Percentiles rank a stretch among this genome's conserved stretches.
Evolutionary conservation across 2,888 invertebrate species (phyloP).

Genomic region (Clivina fossor): DNA sequence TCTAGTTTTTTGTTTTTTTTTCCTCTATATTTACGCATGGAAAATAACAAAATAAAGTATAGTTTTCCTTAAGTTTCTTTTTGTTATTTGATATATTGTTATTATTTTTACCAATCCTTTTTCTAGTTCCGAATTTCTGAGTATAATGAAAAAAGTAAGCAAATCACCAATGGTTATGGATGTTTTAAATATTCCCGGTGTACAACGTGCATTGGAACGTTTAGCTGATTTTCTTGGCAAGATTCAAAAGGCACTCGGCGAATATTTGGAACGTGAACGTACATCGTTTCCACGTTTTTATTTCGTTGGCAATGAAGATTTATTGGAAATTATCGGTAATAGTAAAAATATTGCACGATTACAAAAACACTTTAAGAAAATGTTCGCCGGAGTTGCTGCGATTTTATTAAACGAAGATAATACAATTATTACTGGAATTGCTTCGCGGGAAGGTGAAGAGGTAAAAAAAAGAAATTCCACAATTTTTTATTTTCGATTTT

Average conservation of each 20-base stretch:
- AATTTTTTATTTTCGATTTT: no score
- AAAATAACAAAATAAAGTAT: background rate
- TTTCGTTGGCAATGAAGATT: constrained; percentile 99
- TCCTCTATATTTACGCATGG: background rate
- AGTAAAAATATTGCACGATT: constrained; percentile 96
- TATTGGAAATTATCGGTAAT: constrained; percentile 99
- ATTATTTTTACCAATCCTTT: no score
- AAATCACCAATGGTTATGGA: constrained; percentile 99
- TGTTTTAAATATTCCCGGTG: constrained; percentile 95
- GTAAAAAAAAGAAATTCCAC: constrained; percentile 52
- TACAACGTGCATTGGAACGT: constrained; percentile 91
- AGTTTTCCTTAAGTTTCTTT: background rate
- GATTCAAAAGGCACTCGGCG: constrained; percentile 99
- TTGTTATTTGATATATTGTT: constrained; percentile 17
- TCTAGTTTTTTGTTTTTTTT: constrained; percentile 28
- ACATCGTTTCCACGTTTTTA: constrained; percentile 98
- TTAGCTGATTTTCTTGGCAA: constrained; percentile 96
- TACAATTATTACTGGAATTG: constrained; percentile 87
- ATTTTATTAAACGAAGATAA: constrained; percentile 94
- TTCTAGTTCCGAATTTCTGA: constrained; percentile 93
- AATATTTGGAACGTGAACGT: constrained; percentile 96
- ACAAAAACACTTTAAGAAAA: constrained; percentile 99
- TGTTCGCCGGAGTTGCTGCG: constrained; percentile 98
- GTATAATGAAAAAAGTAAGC: constrained; percentile 98
- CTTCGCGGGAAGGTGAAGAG: constrained; percentile 96